A percentile compares a stretch with the other conserved stretches of the same genome.
Conservation (phyloP, 1,140 invertebrate genomes). For the Tachypleus tridentatus region DNA sequence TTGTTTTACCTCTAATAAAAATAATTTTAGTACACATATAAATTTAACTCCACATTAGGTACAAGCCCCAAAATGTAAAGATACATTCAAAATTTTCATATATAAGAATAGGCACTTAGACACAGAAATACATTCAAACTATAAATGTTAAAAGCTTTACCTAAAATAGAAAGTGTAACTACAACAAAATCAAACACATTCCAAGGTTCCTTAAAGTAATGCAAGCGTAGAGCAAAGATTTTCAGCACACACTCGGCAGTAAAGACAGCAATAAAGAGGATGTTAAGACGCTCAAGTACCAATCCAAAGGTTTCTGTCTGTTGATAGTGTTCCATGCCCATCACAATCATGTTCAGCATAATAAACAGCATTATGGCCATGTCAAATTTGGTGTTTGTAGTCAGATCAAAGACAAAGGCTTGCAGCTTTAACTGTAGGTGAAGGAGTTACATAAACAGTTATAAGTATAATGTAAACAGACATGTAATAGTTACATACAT, state of each 20-base stretch:
- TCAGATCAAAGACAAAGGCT: conserved; percentile 91
- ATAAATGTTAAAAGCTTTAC: conserved; percentile 43
- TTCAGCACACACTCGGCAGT: conserved; percentile 94
- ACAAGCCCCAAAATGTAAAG: neutral
- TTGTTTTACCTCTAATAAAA: too few relatives aligned
- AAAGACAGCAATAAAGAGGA: conserved; percentile 97
- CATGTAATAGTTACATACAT: too few relatives aligned
- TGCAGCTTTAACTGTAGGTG: conserved; percentile 79
- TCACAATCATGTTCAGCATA: conserved; percentile 94
- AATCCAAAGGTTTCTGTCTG: conserved; percentile 67
- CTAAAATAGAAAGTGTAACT: conserved; percentile 94
- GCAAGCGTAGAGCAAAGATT: conserved; percentile 88
- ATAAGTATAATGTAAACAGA: too few relatives aligned
- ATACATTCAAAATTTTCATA: neutral
- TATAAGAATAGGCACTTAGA: neutral
- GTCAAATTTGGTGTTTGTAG: conserved; percentile 97
- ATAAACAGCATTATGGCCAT: conserved; percentile 99
- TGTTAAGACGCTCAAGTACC: conserved; percentile 81
- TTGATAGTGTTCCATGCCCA: conserved; percentile 94
- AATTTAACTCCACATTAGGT: neutral
- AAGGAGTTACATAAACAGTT: conserved; percentile 23
- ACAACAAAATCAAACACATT: conserved; percentile 99
- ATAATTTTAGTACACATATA: too few relatives aligned
- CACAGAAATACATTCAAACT: neutral
- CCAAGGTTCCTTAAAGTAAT: conserved; percentile 99